Percentiles rank a stretch among this genome's conserved stretches.
Evolutionary conservation across 2,888 invertebrate genomes (phyloP).

Genomic region (Spilarctia lutea): DNA sequence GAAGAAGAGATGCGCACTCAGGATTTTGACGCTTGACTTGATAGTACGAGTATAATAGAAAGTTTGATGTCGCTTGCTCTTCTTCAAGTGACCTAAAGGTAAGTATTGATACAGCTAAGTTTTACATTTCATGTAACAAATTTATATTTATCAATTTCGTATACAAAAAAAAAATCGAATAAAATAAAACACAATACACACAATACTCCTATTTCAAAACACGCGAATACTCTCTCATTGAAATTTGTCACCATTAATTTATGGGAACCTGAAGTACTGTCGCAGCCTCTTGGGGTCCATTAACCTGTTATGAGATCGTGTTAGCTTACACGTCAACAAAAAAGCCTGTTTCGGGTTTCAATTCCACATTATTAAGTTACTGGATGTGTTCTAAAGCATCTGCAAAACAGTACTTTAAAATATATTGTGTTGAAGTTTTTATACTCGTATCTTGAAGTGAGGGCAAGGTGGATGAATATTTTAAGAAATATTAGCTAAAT

Average conservation of each 20-base stretch:
- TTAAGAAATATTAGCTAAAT: neutral
- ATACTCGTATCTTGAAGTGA: neutral
- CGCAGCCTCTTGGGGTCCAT: conserved; percentile 4
- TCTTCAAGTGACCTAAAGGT: too few relatives aligned
- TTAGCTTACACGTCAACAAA: conserved; percentile 12
- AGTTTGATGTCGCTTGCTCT: too few relatives aligned
- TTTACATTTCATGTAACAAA: neutral
- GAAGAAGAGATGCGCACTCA: too few relatives aligned
- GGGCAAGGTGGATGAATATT: neutral
- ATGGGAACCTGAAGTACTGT: neutral
- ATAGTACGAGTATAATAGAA: too few relatives aligned
- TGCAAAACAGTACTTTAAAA: neutral
- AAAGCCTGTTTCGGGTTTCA: neutral
- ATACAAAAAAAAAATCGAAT: too few relatives aligned
- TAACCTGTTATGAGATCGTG: conserved; percentile 10
- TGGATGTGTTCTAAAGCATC: neutral
- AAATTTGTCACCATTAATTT: conserved; percentile 16
- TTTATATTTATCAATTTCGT: too few relatives aligned
- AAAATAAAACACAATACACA: neutral
- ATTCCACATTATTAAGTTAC: conserved; percentile 13
- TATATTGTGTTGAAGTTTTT: neutral
- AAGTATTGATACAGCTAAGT: neutral
- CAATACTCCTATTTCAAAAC: neutral
- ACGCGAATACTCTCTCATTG: neutral
- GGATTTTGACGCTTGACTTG: too few relatives aligned